phyloP scores from a whole-genome alignment of 92 coral and sea anemone genomes.

The Pocillopora meandrina region DNA sequence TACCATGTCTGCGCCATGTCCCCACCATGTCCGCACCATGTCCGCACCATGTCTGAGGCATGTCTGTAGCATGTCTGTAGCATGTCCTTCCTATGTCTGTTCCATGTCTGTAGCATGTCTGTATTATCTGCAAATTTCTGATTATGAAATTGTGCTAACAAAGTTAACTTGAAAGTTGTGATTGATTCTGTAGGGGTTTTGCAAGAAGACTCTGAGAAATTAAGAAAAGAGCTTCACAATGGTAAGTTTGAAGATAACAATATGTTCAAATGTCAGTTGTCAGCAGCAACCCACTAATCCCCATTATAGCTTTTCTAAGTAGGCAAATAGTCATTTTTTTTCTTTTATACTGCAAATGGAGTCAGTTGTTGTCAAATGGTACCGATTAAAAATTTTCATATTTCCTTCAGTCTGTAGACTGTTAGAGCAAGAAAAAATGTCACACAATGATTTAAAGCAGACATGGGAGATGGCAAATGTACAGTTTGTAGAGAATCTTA shows the following conservation, averaged over 20 bases:
- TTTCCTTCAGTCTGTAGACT: constrained; percentile 74
- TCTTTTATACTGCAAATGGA: background rate
- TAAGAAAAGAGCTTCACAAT: constrained; percentile 91
- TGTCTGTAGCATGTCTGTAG: too few species aligned
- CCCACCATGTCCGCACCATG: too few species aligned
- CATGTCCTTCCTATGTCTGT: too few species aligned
- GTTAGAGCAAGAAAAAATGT: constrained; percentile 90
- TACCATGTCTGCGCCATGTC: too few species aligned
- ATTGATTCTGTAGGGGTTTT: constrained; percentile 69
- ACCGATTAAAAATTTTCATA: background rate
- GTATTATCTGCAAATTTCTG: too few species aligned
- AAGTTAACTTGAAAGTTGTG: background rate
- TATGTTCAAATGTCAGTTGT: background rate
- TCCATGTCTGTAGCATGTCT: too few species aligned
- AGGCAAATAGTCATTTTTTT: too few species aligned
- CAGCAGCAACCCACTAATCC: background rate
- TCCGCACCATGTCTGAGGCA: too few species aligned
- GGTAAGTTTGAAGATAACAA: constrained; percentile 49
- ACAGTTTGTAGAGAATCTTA: constrained; percentile 86
- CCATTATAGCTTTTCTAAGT: too few species aligned
- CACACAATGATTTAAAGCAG: constrained; percentile 87
- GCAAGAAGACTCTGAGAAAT: constrained; percentile 95
- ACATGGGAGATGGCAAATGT: constrained; percentile 99
- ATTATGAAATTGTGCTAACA: too few species aligned
- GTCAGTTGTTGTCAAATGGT: background rate